A percentile compares a stretch with the other conserved stretches of the same genome.
phyloP scores from a whole-genome alignment of 2,113 vertebrate species.

The Sphyrna mokarran region DNA sequence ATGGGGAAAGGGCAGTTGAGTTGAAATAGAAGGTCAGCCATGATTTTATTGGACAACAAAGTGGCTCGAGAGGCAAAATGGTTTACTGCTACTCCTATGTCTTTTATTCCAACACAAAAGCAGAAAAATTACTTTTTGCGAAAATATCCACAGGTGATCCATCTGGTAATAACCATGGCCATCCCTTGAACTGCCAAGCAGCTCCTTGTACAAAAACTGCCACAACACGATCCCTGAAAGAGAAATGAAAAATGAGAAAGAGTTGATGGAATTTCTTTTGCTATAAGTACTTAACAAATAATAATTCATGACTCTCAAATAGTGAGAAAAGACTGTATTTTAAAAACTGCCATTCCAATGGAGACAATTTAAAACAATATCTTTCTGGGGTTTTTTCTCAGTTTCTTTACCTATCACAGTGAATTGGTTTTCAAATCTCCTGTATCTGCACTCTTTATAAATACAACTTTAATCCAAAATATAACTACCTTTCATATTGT shows the following conservation, averaged over 20 bases:
- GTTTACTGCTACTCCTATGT: neutral
- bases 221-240: conserved; percentile 86
- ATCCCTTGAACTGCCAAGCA: conserved; percentile 98
- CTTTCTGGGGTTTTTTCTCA: conserved; percentile 36
- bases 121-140: conserved; percentile 82
- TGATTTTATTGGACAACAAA: neutral
- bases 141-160: conserved; percentile 98
- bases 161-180: conserved; percentile 94
- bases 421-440: neutral
- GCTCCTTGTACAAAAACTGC: conserved; percentile 96
- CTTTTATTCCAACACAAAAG: neutral
- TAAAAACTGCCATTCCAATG: neutral
- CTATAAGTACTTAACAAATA: neutral
- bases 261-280: neutral
- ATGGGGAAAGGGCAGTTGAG: neutral
- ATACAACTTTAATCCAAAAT: neutral
- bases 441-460: neutral
- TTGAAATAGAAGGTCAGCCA: neutral
- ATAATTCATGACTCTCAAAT: neutral
- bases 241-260: conserved; percentile 38
- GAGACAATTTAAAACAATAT: neutral
- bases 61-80: neutral
- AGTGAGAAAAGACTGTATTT: neutral
- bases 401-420: neutral
- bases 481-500: neutral